Evolutionary conservation across 2,797 vertebrate genomes (phyloP), one percentile per base, ranked within the genome.

Genomic region (Australoheros facetus): DNA sequence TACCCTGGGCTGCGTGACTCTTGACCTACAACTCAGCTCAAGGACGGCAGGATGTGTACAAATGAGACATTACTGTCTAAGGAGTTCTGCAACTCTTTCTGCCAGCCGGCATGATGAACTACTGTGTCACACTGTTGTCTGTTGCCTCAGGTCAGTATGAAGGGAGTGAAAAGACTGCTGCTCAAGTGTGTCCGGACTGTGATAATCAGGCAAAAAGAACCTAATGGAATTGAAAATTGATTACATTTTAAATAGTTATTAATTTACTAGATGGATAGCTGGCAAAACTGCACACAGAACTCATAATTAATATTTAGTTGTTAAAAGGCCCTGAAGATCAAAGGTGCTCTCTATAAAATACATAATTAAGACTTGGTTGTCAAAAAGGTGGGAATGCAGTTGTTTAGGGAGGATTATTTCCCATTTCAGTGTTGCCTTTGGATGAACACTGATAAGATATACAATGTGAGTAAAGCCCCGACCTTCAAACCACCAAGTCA

Each of bases 71-170:
- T 64, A 75, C 30, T 74, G 82, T 79, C 72, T n/a, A 64, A 73
- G 69, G 75, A 59, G 59, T 7, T 73, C 58, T 79, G 80, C 80
- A 66, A 12, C 57, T 78, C 74, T 79, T 71, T 53, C 81, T 81
- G 57, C 60, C 69, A 69, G 73, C 59, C 78, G 3, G 57, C 1
- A 10, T 21, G 57, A 86, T 82, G 86, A 90, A 89, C 78, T 88
- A 86, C 89, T 90, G 89, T 75, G 84, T 89, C 88, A 89, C 64
- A 53, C 77, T 48, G 83, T 28, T 4, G 14, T 62, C 54, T 39
- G 10, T 75, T 53, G 80, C 81, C 77, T 78, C n/a, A 13, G 21
- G 77, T 77, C 84, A 73, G 62, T 13, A 34, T 4, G 12, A 19
- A 13, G 59, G 39, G 4, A 3, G 48, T n/a, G 48, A 70, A 54